Evolutionary conservation across 2,113 vertebrate genomes (phyloP).

Genomic region (Oceanites oceanicus): DNA sequence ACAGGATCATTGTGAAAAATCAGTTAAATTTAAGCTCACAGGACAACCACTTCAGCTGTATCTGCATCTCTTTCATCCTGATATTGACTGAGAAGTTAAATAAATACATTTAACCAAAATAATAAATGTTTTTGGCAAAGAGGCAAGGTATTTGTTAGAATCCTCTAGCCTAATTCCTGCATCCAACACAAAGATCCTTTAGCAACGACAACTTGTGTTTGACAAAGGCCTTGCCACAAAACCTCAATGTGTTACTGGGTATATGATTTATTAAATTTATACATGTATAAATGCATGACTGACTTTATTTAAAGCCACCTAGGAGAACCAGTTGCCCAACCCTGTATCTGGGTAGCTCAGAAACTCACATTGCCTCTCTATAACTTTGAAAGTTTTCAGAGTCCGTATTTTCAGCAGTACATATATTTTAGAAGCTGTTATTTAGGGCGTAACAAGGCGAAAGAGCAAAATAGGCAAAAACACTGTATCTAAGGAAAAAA

Average conservation of each 20-base stretch:
- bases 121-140: not conserved
- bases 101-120: not conserved
- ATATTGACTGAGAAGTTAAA: not conserved
- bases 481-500: not conserved
- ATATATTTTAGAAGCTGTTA: not conserved
- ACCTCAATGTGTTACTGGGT: not conserved
- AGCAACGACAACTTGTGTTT: not conserved
- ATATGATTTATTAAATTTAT: not conserved
- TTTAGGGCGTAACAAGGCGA: not conserved
- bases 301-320: not conserved
- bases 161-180: not conserved
- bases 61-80: not conserved
- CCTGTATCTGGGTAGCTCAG: not conserved
- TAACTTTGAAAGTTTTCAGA: not conserved
- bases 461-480: not conserved
- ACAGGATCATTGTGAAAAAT: not conserved
- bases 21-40: not conserved
- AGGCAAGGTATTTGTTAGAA: not conserved
- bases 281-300: not conserved
- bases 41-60: not conserved
- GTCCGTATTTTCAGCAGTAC: not conserved
- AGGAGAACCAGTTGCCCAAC: constrained; percentile 29
- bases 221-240: not conserved
- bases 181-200: not conserved
- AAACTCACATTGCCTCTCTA: not conserved